Conservation (phyloP, 2,113 vertebrate species). For the Morone chrysops region DNA sequence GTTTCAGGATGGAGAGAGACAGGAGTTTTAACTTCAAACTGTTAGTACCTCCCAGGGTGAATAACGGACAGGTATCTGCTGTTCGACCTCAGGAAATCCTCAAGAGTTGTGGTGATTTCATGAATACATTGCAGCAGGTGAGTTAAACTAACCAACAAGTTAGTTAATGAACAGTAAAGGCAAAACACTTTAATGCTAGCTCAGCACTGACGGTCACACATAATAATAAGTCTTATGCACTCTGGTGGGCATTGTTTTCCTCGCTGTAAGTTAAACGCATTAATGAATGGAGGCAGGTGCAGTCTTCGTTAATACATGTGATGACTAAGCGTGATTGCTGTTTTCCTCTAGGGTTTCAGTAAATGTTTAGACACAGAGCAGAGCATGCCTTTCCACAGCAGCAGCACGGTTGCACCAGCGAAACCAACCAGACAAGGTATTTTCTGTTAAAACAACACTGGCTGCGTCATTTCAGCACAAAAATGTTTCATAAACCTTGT, state of each 20-base stretch:
- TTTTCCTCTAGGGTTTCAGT: constrained; percentile 65
- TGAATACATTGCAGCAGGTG: constrained; percentile 55
- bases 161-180: neutral
- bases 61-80: constrained; percentile 68
- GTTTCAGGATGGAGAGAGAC: constrained; percentile 79
- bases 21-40: constrained; percentile 82
- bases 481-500: neutral
- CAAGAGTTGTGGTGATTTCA: constrained; percentile 42
- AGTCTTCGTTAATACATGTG: constrained; percentile 15
- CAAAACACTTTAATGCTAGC: neutral
- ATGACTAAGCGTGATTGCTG: constrained; percentile 7
- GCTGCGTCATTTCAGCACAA: neutral
- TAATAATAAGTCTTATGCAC: neutral
- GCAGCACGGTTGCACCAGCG: constrained; percentile 61
- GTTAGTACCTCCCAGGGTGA: constrained; percentile 77
- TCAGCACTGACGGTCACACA: neutral
- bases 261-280: neutral
- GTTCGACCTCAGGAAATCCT: constrained; percentile 73
- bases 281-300: neutral
- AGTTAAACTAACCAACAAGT: neutral
- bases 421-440: constrained; percentile 78
- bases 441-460: neutral
- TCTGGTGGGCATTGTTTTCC: constrained; percentile 3
- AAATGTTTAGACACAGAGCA: constrained; percentile 72
- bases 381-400: constrained; percentile 47